Conservation (phyloP, 2,113 vertebrate species). For the Columba janthina region DNA sequence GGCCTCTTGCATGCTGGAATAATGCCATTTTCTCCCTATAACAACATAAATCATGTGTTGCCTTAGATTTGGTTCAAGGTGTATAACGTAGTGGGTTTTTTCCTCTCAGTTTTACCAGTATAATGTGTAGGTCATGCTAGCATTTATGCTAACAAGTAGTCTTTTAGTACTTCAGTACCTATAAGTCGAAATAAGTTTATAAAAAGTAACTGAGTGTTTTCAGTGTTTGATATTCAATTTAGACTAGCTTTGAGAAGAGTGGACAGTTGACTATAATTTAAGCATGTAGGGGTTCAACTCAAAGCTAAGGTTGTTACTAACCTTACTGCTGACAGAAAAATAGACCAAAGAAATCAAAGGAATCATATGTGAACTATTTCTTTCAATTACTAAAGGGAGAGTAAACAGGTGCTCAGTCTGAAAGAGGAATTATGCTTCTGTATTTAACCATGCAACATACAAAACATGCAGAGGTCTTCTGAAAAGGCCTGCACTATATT, state of each 20-base stretch:
- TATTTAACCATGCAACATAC: not conserved
- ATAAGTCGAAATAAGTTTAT: not conserved
- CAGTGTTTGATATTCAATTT: not conserved
- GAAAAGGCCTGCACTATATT: not conserved
- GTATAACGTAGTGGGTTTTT: not conserved
- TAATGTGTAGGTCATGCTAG: not conserved
- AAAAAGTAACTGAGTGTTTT: not conserved
- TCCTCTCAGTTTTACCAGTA: not conserved
- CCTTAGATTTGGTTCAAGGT: not conserved
- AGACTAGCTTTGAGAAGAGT: not conserved
- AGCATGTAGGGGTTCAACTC: not conserved
- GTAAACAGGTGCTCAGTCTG: not conserved
- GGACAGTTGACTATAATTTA: not conserved
- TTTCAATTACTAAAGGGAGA: not conserved
- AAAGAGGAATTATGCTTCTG: not conserved
- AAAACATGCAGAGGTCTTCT: not conserved
- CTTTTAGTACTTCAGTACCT: not conserved
- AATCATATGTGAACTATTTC: not conserved
- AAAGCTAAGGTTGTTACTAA: not conserved
- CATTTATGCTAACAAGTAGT: not conserved
- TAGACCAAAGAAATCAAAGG: not conserved
- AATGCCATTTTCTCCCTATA: not conserved
- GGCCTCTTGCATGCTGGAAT: not conserved
- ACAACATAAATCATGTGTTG: not conserved
- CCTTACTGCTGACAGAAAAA: not conserved